Base-by-base conservation (phyloP, 1,140 invertebrate genomes). In the Penaeus vannamei region DNA sequence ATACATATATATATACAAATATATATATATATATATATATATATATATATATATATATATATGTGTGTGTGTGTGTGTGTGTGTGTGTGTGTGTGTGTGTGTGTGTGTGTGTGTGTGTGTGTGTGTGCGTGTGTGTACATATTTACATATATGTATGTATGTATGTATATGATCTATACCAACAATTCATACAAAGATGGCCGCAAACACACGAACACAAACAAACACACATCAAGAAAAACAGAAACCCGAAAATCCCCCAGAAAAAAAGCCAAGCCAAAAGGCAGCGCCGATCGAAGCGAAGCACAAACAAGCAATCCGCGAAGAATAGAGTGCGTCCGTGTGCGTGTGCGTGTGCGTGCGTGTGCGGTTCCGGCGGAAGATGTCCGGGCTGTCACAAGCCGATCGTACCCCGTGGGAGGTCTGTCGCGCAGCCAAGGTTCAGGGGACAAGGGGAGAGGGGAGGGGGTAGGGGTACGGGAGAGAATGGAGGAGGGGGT, bases 1-100 rank as follows among this genome's bases (percentile, higher is more conserved):
- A 72, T 17, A 26, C 20, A 72, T 29, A 72, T 72, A 1, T 72
- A 26, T n/a, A 72, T 72, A 22, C 17, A 72, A n/a, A 72, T 23
- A 72, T 72, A 72, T 72, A 26, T 29, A 72, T 72, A 72, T 72
- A 72, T 29, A 72, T 72, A 72, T 26, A 72, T 72, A 26, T 72
- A 72, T 72, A 26, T 23, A 72, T 29, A 72, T 0, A 72, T 23
- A 26, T 72, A 72, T 2, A 72, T n/a, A 72, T 72, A 72, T 1
- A 72, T n/a, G n/a, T 26, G n/a, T 72, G n/a, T 72, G n/a, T 72
- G n/a, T n/a, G 2, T 72, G n/a, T 72, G n/a, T 26, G 4, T 72
- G n/a, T 23, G 19, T 72, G n/a, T 72, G n/a, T 72, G 32, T 72
- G n/a, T 72, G n/a, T 26, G 4, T 72, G n/a, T 23, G 19, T 72